Conservation (phyloP, 2,888 invertebrate species). For the Rhopalosiphum nymphaeae region DNA sequence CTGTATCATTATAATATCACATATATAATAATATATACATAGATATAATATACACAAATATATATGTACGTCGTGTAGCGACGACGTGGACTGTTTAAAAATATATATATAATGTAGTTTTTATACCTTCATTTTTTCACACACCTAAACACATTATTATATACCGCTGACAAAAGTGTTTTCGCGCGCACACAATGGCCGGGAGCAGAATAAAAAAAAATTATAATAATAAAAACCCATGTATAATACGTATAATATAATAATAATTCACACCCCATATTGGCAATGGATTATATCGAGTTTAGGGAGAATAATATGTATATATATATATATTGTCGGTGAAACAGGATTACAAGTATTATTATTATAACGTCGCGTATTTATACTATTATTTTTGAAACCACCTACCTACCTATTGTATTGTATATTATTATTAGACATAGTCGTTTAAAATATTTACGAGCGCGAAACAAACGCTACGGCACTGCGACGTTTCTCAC, state of each 20-base stretch:
- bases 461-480: neutral
- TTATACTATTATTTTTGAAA: neutral
- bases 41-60: neutral
- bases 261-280: conserved; percentile 22
- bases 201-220: neutral
- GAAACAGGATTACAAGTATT: conserved; percentile 39
- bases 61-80: neutral
- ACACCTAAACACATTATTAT: neutral
- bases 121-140: neutral
- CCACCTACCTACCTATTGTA: neutral
- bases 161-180: conserved; percentile 51
- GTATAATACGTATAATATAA: neutral
- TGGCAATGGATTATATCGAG: conserved; percentile 44
- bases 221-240: neutral
- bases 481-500: neutral
- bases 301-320: neutral
- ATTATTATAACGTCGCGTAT: conserved; percentile 21
- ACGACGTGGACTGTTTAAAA: neutral
- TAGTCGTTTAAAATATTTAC: conserved; percentile 10
- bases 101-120: neutral
- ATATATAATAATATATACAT: neutral
- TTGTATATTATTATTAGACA: neutral
- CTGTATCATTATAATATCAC: neutral
- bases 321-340: neutral
- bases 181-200: conserved; percentile 44